These are phyloP conservation scores for Odontesthes bonariensis DNA, from an alignment of 2,113 vertebrate species.

Conservation along the genomic window DNA sequence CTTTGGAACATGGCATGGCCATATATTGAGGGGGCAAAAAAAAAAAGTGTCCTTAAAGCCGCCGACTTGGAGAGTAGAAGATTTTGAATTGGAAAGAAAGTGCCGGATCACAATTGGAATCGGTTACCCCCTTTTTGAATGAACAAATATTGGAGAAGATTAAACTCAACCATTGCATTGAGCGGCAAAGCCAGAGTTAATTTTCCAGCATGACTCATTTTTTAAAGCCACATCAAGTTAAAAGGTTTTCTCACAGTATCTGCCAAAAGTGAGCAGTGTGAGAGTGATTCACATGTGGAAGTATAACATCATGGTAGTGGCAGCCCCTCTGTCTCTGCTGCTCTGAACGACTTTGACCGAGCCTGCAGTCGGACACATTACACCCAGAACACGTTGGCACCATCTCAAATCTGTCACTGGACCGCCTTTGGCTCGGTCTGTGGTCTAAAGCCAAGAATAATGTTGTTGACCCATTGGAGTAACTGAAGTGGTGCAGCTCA, in stretches of 20 bases:
- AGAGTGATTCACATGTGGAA: constrained; percentile 9
- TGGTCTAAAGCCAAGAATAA: constrained; percentile 64
- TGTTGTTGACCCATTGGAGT: constrained; percentile 56
- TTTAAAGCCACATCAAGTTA: constrained; percentile 18
- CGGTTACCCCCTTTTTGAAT: background rate
- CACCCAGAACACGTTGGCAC: constrained; percentile 66
- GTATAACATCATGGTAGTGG: constrained; percentile 38
- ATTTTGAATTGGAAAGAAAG: constrained; percentile 2
- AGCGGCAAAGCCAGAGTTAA: background rate
- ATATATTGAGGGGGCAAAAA: background rate
- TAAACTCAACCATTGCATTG: background rate
- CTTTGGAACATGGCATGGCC: background rate
- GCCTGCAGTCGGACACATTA: constrained; percentile 48
- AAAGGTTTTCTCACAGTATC: constrained; percentile 9
- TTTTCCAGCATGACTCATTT: background rate
- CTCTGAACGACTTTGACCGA: constrained; percentile 35
- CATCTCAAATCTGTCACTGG: constrained; percentile 54
- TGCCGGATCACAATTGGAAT: background rate
- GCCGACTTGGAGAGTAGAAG: background rate
- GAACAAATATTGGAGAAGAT: background rate
- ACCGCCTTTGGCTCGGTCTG: constrained; percentile 40
- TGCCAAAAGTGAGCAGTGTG: constrained; percentile 1
- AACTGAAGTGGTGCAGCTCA: constrained; percentile 43
- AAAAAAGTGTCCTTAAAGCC: background rate
- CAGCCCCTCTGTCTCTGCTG: constrained; percentile 18